phyloP scores from a whole-genome alignment of 2,888 invertebrate species.

The Pardosa pseudoannulata region DNA sequence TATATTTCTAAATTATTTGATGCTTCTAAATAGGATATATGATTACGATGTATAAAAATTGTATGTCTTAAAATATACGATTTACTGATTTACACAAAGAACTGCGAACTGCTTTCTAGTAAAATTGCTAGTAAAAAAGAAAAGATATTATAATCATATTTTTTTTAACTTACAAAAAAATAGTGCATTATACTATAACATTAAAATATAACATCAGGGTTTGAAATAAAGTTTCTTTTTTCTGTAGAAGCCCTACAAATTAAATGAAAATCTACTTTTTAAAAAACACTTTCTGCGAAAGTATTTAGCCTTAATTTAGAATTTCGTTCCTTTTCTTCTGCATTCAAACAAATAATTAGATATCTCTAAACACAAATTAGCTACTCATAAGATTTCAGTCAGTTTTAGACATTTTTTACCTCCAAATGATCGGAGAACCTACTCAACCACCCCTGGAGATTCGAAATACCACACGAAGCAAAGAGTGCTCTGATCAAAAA shows the following conservation, averaged over 20 bases:
- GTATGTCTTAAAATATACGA: too few relatives aligned
- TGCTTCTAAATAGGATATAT: too few relatives aligned
- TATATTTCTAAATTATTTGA: too few relatives aligned
- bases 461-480: neutral
- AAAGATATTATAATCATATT: too few relatives aligned
- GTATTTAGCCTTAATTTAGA: neutral
- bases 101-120: too few relatives aligned
- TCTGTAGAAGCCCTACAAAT: neutral
- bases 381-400: constrained; percentile 29
- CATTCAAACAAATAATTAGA: constrained; percentile 1
- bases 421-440: neutral
- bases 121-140: too few relatives aligned
- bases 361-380: constrained; percentile 43
- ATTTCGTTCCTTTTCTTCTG: neutral
- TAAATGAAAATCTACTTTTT: neutral
- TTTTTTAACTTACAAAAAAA: too few relatives aligned
- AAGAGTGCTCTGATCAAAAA: constrained; percentile 44
- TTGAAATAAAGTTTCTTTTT: neutral
- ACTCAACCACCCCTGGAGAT: constrained; percentile 24
- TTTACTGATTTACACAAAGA: too few relatives aligned
- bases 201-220: too few relatives aligned
- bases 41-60: too few relatives aligned
- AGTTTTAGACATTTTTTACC: constrained; percentile 13
- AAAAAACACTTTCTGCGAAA: neutral
- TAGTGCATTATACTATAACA: too few relatives aligned